Base-by-base conservation (phyloP, 2,888 invertebrate species). In the Clusia tigrina region DNA sequence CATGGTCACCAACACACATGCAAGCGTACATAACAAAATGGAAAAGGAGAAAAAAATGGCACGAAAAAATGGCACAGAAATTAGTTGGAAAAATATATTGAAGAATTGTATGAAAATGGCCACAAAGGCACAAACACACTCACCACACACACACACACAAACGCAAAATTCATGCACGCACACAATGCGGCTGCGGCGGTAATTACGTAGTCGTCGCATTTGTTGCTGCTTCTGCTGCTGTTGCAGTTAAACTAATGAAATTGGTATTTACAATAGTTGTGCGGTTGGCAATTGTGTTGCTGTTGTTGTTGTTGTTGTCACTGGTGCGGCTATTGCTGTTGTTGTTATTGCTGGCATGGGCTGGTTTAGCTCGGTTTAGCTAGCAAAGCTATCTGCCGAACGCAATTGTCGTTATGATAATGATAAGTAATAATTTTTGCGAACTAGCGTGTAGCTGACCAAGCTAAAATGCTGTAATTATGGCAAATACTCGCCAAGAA, bases 341-440 rank as follows among this genome's bases (percentile, higher is more conserved):
- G 32, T 32, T 32, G 6, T 32, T 6, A 12, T 32, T n/a, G 42
- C n/a, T n/a, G 42, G n/a, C 42, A n/a, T n/a, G n/a, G 12, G 42
- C n/a, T n/a, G 3, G 42, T n/a, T 42, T 42, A 17, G 12, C 42
- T 42, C 12, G 15, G 32, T 12, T 12, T n/a, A 3, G 6, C 42
- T n/a, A n/a, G 42, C 42, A 10, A 42, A n/a, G n/a, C 42, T 10
- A 10, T 42, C 42, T n/a, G 42, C n/a, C 42, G n/a, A n/a, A n/a
- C n/a, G 42, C 42, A 42, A 42, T 42, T 42, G 42, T 42, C 42
- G n/a, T 42, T n/a, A 42, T 42, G 42, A 42, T 42, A 42, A 42
- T 42, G n/a, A 32, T 32, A 32, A 9, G 12, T 32, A 32, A 9
- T 32, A 9, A 32, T 32, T 9, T 32, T 9, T 12, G 12, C 32